phyloP scores from a whole-genome alignment of 2,113 vertebrate species.

The Bufo gargarizans region DNA sequence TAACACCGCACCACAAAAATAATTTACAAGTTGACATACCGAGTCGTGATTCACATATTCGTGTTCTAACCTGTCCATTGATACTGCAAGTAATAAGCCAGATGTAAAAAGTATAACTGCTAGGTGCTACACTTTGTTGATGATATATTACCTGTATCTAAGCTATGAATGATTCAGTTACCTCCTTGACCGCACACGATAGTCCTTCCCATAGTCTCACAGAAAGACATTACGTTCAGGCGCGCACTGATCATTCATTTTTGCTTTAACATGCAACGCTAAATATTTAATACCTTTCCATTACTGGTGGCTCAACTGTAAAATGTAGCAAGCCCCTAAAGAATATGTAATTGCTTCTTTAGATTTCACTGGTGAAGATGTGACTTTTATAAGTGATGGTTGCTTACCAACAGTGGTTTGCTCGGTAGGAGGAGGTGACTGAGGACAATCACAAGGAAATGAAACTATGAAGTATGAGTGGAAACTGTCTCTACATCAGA shows the following conservation, averaged over 20 bases:
- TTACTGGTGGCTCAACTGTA: slow-evolving; percentile 35
- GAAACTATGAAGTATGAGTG: slow-evolving; percentile 10
- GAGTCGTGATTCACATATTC: neutral
- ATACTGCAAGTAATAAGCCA: neutral
- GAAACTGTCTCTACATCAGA: slow-evolving; percentile 37
- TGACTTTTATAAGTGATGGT: slow-evolving; percentile 25
- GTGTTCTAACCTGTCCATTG: neutral
- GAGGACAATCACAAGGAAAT: slow-evolving; percentile 30
- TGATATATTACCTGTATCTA: slow-evolving; percentile 1
- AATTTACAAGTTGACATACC: neutral
- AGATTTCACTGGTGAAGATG: slow-evolving; percentile 2
- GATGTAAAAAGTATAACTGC: neutral
- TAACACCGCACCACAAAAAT: neutral
- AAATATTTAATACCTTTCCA: slow-evolving; percentile 49
- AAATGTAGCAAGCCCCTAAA: slow-evolving; percentile 25
- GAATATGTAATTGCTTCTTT: slow-evolving; percentile 37
- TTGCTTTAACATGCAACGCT: slow-evolving; percentile 40
- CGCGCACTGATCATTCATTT: slow-evolving; percentile 27
- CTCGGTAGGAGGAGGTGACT: neutral
- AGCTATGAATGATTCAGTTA: slow-evolving; percentile 31
- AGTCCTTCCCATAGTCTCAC: neutral
- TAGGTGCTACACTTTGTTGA: neutral
- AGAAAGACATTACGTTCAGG: slow-evolving; percentile 1
- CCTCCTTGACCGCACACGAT: neutral
- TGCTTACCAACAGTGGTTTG: slow-evolving; percentile 25